Evolutionary conservation across 2,113 vertebrate genomes (phyloP).

Genomic region (Chascanopsetta lugubris): DNA sequence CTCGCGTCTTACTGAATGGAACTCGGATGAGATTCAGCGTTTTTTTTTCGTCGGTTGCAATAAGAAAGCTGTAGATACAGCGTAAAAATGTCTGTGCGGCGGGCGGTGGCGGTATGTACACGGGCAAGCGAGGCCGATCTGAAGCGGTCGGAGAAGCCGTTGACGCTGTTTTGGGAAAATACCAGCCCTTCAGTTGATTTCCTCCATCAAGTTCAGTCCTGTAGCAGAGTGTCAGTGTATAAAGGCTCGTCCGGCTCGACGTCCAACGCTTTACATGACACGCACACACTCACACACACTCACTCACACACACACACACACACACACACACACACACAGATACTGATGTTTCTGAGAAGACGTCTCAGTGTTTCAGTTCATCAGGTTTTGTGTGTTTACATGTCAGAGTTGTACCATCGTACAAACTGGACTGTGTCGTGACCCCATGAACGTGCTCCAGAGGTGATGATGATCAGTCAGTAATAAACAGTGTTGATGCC

Average conservation of each 20-base stretch:
- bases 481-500: background rate
- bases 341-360: slow-evolving; percentile 1
- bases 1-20: slow-evolving; percentile 36
- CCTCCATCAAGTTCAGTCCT: slow-evolving; percentile 24
- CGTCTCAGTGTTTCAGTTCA: slow-evolving; percentile 7
- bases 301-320: background rate
- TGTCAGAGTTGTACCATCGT: background rate
- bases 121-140: slow-evolving; percentile 26
- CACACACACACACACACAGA: slow-evolving; percentile 5
- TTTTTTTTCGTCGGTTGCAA: slow-evolving; percentile 38
- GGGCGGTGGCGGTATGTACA: slow-evolving; percentile 41
- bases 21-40: slow-evolving; percentile 24
- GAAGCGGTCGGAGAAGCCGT: slow-evolving; percentile 14
- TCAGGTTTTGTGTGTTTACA: background rate
- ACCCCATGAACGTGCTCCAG: slow-evolving; percentile 1
- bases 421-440: background rate
- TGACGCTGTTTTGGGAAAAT: slow-evolving; percentile 35
- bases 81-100: slow-evolving; percentile 35
- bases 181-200: slow-evolving; percentile 42
- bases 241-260: slow-evolving; percentile 16
- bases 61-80: slow-evolving; percentile 51
- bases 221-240: slow-evolving; percentile 19
- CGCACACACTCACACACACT: no score
- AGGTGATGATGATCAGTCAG: background rate
- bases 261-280: background rate